Base-by-base conservation (phyloP, 2,113 vertebrate species). In the Trichomycterus rosablanca region DNA sequence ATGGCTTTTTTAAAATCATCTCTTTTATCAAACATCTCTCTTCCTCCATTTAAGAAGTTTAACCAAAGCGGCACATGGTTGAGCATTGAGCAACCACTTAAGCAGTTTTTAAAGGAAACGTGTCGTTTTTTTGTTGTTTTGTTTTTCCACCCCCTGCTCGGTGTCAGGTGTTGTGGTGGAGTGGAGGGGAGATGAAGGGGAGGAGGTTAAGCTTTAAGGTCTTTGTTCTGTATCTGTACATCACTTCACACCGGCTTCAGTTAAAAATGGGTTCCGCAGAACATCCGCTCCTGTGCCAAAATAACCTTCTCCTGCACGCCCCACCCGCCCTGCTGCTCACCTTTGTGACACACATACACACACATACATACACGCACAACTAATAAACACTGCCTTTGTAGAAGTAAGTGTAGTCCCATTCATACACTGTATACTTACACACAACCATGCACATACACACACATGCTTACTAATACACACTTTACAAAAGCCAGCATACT, bases 161-260 rank as follows among this genome's bases (percentile, higher is more conserved):
- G 16, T 58, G 59, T 72, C 70, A 72, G 70, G 70, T 72, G 70
- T 67, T 72, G 70, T 62, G 70, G 70, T 72, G 44, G 24, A 48
- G 59, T 22, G 28, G 11, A 35, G 58, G 44, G 59, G 51, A 40
- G 66, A 19, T 16, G n/a, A 57, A 37, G 60, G 60, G 59, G 44
- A 63, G 52, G 57, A 44, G 30, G 28, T 28, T 23, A 23, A 71
- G 81, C 82, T 78, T 5, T 72, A 78, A 77, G 73, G 69, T 52
- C 78, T 83, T 81, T 78, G 74, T 69, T 74, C 68, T n/a, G 82
- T 87, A 88, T 89, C 87, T 55, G 74, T 78, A 72, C 79, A 88
- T 89, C 87, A 87, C 80, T 84, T 78, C 81, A 82, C 81, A 82
- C 79, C 46, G 51, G 84, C 83, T 84, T 89, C 87, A 85, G 88